Evolutionary conservation across 2,888 invertebrate genomes (phyloP).

Genomic region (Dioctria rufipes): DNA sequence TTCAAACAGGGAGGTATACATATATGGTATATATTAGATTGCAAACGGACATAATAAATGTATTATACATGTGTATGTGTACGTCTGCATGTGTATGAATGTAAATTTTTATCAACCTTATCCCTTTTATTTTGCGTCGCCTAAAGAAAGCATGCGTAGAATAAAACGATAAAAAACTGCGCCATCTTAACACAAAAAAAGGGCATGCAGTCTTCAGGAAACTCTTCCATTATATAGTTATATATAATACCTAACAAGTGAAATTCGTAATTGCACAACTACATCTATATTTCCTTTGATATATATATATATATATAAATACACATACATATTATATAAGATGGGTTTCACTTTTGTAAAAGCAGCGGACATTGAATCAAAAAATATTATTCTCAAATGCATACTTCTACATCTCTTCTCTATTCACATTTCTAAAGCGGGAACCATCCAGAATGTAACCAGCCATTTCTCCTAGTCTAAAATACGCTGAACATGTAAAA

Average conservation of each 20-base stretch:
- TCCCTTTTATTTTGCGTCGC: slow-evolving; percentile 20
- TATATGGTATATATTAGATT: neutral
- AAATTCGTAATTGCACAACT: slow-evolving; percentile 9
- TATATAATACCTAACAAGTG: slow-evolving; percentile 9
- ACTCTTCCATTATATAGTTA: neutral
- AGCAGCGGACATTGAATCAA: no score
- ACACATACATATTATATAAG: no score
- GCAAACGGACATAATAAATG: no score
- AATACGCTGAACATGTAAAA: neutral
- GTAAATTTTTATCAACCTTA: slow-evolving; percentile 17
- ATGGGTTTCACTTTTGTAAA: no score
- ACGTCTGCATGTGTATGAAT: neutral
- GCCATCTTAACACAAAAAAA: slow-evolving; percentile 43
- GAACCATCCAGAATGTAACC: neutral
- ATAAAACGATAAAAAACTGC: slow-evolving; percentile 13
- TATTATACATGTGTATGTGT: neutral
- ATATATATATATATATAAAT: no score
- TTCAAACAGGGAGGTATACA: neutral
- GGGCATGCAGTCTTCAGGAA: slow-evolving; percentile 37
- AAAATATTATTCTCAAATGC: neutral
- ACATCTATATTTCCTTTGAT: neutral
- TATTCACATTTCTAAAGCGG: neutral
- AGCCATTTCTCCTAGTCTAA: neutral
- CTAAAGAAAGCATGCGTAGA: slow-evolving; percentile 39
- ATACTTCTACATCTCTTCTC: neutral